phyloP scores from a whole-genome alignment of 2,888 invertebrate species.

The Punctoribates punctum region DNA sequence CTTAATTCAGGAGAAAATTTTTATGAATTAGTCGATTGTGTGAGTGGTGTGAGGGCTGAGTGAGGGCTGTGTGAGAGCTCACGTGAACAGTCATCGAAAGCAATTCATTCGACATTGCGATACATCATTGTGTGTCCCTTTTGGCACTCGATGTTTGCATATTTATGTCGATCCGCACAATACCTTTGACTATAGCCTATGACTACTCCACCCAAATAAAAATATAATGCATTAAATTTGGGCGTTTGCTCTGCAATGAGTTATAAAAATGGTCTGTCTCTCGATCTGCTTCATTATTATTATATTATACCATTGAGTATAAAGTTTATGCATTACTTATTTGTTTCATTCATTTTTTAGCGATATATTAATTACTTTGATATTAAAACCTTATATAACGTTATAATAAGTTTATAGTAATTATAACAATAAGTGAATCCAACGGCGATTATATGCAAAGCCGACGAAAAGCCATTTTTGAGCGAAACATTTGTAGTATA shows the following conservation, averaged over 20 bases:
- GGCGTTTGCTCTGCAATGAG: constrained; percentile 33
- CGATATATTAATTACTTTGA: background rate
- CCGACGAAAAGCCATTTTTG: background rate
- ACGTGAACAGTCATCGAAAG: background rate
- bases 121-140: constrained; percentile 30
- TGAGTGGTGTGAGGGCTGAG: background rate
- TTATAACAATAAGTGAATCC: constrained; percentile 26
- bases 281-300: constrained; percentile 23
- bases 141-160: constrained; percentile 33
- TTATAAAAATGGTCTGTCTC: constrained; percentile 4
- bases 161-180: constrained; percentile 1
- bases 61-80: background rate
- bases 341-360: constrained; percentile 33
- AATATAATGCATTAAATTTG: constrained; percentile 39
- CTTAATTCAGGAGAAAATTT: background rate
- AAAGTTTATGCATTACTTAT: constrained; percentile 34
- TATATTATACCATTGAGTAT: constrained; percentile 34
- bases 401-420: constrained; percentile 16
- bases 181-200: background rate
- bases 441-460: constrained; percentile 14
- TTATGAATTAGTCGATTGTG: background rate
- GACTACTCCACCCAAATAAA: constrained; percentile 36
- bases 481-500: background rate
- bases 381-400: background rate
- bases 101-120: constrained; percentile 28